phyloP scores from a whole-genome alignment of 2,888 invertebrate species.

The Orthonevra nobilis region DNA sequence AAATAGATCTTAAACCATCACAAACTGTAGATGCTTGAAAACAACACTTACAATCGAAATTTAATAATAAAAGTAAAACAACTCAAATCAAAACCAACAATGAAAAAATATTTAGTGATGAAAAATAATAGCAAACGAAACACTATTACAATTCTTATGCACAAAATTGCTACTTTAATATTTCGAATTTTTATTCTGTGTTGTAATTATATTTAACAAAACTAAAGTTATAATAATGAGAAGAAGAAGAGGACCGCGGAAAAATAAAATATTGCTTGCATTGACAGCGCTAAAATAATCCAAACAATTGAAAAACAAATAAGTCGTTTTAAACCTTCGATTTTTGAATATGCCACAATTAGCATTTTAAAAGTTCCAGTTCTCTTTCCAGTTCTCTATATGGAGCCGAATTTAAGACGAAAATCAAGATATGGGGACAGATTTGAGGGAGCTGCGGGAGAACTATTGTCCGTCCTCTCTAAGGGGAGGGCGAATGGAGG shows the following conservation, averaged over 20 bases:
- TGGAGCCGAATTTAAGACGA: too few species aligned
- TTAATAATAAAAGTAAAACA: constrained; percentile 7
- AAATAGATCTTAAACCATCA: background rate
- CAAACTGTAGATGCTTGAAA: background rate
- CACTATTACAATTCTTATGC: constrained; percentile 59
- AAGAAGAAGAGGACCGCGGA: constrained; percentile 12
- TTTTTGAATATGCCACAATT: too few species aligned
- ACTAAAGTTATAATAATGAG: too few species aligned
- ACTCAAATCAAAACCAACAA: constrained; percentile 6
- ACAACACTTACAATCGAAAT: constrained; percentile 51
- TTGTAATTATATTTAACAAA: constrained; percentile 55
- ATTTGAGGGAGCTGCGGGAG: too few species aligned
- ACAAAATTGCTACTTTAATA: constrained; percentile 64
- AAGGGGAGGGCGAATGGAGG: too few species aligned
- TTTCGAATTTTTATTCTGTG: constrained; percentile 58
- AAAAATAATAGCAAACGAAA: constrained; percentile 48
- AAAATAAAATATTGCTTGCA: constrained; percentile 63
- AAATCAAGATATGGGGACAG: too few species aligned
- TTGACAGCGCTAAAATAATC: constrained; percentile 51
- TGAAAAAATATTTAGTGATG: background rate
- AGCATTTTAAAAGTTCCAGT: too few species aligned
- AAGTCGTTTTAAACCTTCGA: too few species aligned
- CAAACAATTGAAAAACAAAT: background rate
- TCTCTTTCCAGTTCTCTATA: too few species aligned
- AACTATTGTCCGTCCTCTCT: too few species aligned